A percentile compares a stretch with the other conserved stretches of the same genome.
phyloP scores from a whole-genome alignment of 2,888 invertebrate species.

The Dexiosoma caninum region DNA sequence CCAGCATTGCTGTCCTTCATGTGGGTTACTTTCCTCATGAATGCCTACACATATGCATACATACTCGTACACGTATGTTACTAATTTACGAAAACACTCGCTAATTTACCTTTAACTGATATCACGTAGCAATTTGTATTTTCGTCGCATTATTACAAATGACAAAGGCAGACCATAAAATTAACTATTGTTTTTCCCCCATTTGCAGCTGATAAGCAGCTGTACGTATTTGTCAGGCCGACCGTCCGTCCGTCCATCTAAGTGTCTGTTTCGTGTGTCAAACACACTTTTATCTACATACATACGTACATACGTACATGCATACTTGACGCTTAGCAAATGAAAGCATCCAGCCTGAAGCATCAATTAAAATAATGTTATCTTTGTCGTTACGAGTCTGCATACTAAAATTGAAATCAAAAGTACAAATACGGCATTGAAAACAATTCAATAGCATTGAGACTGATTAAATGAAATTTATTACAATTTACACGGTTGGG shows the following conservation, averaged over 20 bases:
- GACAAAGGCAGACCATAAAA: neutral
- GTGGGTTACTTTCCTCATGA: neutral
- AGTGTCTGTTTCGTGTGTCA: too few relatives aligned
- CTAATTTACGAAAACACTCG: neutral
- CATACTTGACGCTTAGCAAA: slow-evolving; percentile 20
- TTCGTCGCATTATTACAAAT: slow-evolving; percentile 8
- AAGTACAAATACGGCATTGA: neutral
- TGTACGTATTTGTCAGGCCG: neutral
- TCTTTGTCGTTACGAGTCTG: slow-evolving; percentile 40
- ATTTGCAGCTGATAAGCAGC: slow-evolving; percentile 30
- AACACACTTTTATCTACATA: too few relatives aligned
- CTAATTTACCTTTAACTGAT: slow-evolving; percentile 24
- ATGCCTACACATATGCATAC: too few relatives aligned
- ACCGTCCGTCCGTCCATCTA: too few relatives aligned
- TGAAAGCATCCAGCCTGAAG: slow-evolving; percentile 28
- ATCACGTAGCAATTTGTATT: neutral
- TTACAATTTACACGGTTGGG: slow-evolving; percentile 3
- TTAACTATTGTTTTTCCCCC: neutral
- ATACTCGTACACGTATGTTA: too few relatives aligned
- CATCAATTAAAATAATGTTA: slow-evolving; percentile 1
- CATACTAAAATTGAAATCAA: slow-evolving; percentile 25
- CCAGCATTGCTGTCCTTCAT: neutral
- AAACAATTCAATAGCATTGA: neutral
- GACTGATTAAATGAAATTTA: slow-evolving; percentile 6
- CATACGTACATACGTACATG: too few relatives aligned